Percentiles rank a stretch among this genome's conserved stretches.
Conservation (phyloP, 2,888 invertebrate genomes). For the Latheticus oryzae region DNA sequence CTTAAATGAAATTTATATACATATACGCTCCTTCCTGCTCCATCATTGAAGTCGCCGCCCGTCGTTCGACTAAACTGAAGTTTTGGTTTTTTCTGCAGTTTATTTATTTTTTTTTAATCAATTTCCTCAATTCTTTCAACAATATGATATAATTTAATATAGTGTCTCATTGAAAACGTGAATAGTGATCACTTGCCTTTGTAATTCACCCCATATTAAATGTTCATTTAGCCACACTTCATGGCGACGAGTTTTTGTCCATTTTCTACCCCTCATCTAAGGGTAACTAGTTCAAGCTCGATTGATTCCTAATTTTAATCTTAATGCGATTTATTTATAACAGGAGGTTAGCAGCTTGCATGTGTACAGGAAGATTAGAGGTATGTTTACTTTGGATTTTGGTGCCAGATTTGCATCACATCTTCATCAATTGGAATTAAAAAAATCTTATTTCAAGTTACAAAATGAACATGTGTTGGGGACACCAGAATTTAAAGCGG, state of each 20-base stretch:
- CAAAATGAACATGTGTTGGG: background rate
- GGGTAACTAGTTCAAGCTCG: slow-evolving; percentile 53
- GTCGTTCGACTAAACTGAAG: background rate
- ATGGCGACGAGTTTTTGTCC: slow-evolving; percentile 43
- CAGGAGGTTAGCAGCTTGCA: slow-evolving; percentile 41
- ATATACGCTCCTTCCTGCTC: background rate
- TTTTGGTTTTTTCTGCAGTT: background rate
- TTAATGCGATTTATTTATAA: slow-evolving; percentile 58
- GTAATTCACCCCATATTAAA: slow-evolving; percentile 62
- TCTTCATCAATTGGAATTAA: slow-evolving; percentile 44
- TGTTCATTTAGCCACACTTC: slow-evolving; percentile 63
- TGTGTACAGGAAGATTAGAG: slow-evolving; percentile 45
- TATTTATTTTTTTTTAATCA: slow-evolving; percentile 8
- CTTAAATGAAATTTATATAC: too few relatives aligned
- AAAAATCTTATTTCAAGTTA: background rate
- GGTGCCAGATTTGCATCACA: slow-evolving; percentile 42
- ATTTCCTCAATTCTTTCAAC: slow-evolving; percentile 23
- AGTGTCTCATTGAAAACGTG: slow-evolving; percentile 37
- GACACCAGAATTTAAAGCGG: background rate
- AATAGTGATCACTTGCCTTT: slow-evolving; percentile 51
- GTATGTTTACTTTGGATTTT: slow-evolving; percentile 48
- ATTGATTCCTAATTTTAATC: slow-evolving; percentile 61
- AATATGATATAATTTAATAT: slow-evolving; percentile 47
- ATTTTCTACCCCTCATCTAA: slow-evolving; percentile 32
- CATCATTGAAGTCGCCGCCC: slow-evolving; percentile 1